Evolutionary conservation across 2,797 vertebrate species (phyloP), one percentile per base, ranked within the genome.

Genomic region (Coregonus ussuriensis): DNA sequence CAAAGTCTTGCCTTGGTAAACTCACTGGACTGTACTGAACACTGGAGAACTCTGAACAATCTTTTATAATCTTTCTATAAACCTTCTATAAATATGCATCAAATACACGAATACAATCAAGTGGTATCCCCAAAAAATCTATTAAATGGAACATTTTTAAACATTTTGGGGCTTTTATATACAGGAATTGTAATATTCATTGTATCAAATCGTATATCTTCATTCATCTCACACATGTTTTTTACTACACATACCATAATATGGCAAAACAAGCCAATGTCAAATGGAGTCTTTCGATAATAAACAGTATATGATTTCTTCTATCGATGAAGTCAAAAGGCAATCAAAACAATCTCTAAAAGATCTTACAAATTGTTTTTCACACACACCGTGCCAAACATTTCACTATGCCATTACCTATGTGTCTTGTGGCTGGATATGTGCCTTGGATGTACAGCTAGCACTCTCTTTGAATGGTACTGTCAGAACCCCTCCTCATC

Each of bases 1-100:
- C 63, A 16, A 82, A 5, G 15, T 68, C 6, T 0, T 91, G 16
- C 81, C 83, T 47, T 91, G 89, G 89, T 91, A 83, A 82, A 78
- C 67, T 72, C 3, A 18, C 72, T 70, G 18, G 29, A n/a, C 68
- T 54, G 37, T 6, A n/a, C 14, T 77, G 62, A 33, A 1, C 21
- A 7, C 25, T n/a, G 7, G 6, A 21, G n/a, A 29, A 29, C 25
- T 31, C 65, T 66, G 41, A 47, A 47, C 41, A 47, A 47, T 47
- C 0, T 47, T 47, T 47, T 47, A 47, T 47, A 47, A 67, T 31
- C 21, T 1, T 67, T 67, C 13, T 67, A 29, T 9, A 54, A 71
- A 29, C 5, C 31, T 68, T 21, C 29, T 66, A 29, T 35, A 37
- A 29, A 65, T 29, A 29, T 15, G 1, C 21, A 82, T 2, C 31